Base-by-base conservation (phyloP, 2,113 vertebrate species). In the Eidolon helvum region DNA sequence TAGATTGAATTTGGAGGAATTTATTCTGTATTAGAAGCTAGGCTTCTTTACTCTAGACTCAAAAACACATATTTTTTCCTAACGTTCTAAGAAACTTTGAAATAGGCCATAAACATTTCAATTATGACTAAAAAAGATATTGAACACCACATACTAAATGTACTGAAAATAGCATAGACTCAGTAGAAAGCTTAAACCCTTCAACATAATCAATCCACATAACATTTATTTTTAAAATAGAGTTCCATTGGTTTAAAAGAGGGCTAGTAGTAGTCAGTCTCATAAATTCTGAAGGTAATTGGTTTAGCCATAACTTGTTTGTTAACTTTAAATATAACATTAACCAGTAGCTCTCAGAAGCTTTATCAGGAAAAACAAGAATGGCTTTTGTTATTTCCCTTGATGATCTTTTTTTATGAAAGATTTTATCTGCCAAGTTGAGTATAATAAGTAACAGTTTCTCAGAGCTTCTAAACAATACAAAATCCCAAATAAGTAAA, bases 21-120 rank as follows among this genome's bases (percentile, higher is more conserved):
- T 95, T 38, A 94, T 91, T 91, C 2, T 43, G 5, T 86, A 55
- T 89, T 89, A 82, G 95, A 96, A 97, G 22, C 14, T 92, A 53
- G 43, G 19, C 50, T 45, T 93, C 26, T 86, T 94, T 69, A 43
- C 91, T 89, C 28, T 71, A 57, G 38, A 69, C 78, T 86, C 89
- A n/a, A 94, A 91, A 90, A 61, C 22, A 24, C 1, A 15, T 38
- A n/a, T 80, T 75, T 88, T 74, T 84, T 21, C 4, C 82, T 50
- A 85, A 82, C 72, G 50, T 30, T 72, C 43, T 59, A 57, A 61
- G 22, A 77, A 45, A 90, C 53, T 92, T 87, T 92, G 53, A 94
- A 95, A 87, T 74, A 84, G 55, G 22, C 87, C 33, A 14, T 10
- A 40, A 77, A 80, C 35, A 63, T 93, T 91, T 53, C 48, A 86